These are phyloP conservation scores for Drosophila eohydei DNA, from an alignment of 2,888 invertebrate species.

Conservation along the genomic window DNA sequence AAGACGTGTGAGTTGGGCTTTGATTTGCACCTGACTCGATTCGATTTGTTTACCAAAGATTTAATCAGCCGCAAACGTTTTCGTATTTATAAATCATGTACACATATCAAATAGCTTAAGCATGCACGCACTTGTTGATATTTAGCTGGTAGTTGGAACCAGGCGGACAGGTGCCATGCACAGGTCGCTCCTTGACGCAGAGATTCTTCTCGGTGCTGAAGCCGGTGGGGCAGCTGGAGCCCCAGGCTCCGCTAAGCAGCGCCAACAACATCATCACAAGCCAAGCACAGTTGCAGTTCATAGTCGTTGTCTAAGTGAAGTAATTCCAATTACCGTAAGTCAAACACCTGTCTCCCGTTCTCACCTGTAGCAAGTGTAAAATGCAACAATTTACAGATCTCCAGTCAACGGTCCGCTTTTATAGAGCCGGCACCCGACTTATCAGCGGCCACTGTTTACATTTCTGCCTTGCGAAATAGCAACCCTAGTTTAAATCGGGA, in stretches of 20 bases:
- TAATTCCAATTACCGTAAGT: conserved; percentile 13
- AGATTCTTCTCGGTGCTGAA: conserved; percentile 49
- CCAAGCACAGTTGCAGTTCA: conserved; percentile 61
- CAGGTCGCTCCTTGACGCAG: conserved; percentile 72
- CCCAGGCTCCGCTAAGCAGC: conserved; percentile 42
- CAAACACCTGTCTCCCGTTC: background rate
- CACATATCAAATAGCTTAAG: conserved; percentile 23
- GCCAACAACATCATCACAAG: conserved; percentile 54
- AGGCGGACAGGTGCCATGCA: conserved; percentile 77
- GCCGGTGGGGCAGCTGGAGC: conserved; percentile 57
- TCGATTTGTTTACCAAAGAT: conserved; percentile 2
- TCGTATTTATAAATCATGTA: background rate
- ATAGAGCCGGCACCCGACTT: conserved; percentile 38
- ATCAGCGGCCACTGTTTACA: conserved; percentile 39
- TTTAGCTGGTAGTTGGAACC: conserved; percentile 65
- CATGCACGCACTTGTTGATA: conserved; percentile 75
- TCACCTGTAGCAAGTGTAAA: conserved; percentile 40
- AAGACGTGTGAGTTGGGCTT: background rate
- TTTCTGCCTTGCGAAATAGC: conserved; percentile 19
- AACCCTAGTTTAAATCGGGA: background rate
- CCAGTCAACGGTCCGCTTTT: conserved; percentile 40
- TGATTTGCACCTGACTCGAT: background rate
- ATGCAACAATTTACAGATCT: conserved; percentile 42
- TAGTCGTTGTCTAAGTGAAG: conserved; percentile 19
- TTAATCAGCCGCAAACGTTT: conserved; percentile 14